These are phyloP conservation scores for Catharus minimus DNA, from an alignment of 2,113 vertebrate genomes.

Conservation along the genomic window DNA sequence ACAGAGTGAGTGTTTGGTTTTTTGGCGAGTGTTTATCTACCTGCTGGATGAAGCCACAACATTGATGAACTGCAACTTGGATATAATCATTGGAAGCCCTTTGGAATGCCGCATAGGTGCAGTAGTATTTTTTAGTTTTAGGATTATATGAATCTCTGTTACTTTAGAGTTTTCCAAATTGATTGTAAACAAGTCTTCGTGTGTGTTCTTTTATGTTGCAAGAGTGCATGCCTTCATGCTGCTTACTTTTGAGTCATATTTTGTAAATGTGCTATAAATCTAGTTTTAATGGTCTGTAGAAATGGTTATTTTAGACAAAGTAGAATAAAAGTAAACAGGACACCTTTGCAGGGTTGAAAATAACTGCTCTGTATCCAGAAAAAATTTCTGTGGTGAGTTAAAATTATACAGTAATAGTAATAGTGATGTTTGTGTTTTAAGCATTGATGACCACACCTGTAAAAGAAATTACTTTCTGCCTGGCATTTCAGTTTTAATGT, in stretches of 20 bases:
- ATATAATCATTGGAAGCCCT: neutral
- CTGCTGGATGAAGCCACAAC: neutral
- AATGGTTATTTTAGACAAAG: conserved; percentile 2
- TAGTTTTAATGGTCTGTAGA: conserved; percentile 14
- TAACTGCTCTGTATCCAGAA: conserved; percentile 9
- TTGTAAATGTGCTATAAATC: conserved; percentile 18
- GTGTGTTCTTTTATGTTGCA: neutral
- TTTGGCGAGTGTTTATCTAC: neutral
- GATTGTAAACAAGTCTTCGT: neutral
- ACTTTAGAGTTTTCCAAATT: neutral
- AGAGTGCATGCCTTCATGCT: neutral
- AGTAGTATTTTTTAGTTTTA: neutral
- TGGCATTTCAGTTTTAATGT: neutral
- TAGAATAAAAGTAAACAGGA: conserved; percentile 46
- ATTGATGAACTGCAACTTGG: neutral
- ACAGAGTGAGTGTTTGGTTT: neutral
- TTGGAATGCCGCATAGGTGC: neutral
- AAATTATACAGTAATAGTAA: conserved; percentile 18
- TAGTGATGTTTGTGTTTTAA: neutral
- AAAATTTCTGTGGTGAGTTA: conserved; percentile 21
- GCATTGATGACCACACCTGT: neutral
- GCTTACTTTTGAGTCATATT: neutral
- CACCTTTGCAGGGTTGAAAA: conserved; percentile 45
- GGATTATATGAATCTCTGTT: neutral
- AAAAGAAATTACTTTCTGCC: neutral